Evolutionary conservation across 2,113 vertebrate genomes (phyloP).

Genomic region (Cyprinodon tularosa): DNA sequence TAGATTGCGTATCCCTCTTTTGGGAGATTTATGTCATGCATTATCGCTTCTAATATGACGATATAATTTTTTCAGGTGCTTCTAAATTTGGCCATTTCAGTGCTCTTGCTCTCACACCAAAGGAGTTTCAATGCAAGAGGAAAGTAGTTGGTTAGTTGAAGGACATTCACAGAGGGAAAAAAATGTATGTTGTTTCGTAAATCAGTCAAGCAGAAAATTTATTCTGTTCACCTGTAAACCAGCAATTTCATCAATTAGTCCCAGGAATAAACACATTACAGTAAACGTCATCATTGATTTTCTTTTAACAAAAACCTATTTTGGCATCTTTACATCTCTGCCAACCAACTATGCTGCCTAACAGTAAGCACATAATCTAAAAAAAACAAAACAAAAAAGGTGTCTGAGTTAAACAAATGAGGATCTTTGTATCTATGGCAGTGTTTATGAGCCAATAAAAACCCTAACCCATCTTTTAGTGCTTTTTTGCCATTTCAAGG

Average conservation of each 20-base stretch:
- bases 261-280: not conserved
- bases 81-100: not conserved
- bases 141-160: not conserved
- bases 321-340: not conserved
- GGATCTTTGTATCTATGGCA: too few relatives aligned
- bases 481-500: too few relatives aligned
- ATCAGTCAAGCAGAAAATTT: not conserved
- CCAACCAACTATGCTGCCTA: not conserved
- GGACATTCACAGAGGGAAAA: not conserved
- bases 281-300: not conserved
- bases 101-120: not conserved
- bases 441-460: too few relatives aligned
- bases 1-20: not conserved
- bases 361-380: not conserved
- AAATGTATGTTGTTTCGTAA: not conserved
- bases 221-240: not conserved
- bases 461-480: too few relatives aligned
- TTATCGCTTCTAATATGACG: not conserved
- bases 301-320: not conserved
- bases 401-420: too few relatives aligned
- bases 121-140: not conserved
- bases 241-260: not conserved
- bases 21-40: slow-evolving; percentile 5
- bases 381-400: not conserved
- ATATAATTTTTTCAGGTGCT: not conserved